Evolutionary conservation across 2,888 invertebrate genomes (phyloP).

Genomic region (Coelinius sp.): DNA sequence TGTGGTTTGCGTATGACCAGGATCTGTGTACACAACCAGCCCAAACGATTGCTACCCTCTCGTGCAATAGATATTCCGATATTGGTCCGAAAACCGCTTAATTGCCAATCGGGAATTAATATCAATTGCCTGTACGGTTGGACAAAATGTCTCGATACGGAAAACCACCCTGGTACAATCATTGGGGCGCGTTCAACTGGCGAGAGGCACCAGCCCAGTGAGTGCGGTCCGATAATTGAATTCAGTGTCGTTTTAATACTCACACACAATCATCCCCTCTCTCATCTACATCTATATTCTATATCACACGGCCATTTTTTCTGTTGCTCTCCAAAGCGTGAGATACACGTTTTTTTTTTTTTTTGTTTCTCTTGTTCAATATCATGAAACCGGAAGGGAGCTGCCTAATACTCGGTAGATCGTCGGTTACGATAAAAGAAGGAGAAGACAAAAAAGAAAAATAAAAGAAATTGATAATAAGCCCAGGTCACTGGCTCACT

Average conservation of each 20-base stretch:
- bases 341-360: background rate
- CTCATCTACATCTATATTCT: background rate
- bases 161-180: constrained; percentile 29
- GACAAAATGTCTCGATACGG: constrained; percentile 16
- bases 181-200: constrained; percentile 15
- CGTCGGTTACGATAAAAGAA: constrained; percentile 30
- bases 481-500: constrained; percentile 13
- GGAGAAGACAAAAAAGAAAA: constrained; percentile 7
- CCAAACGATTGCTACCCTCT: background rate
- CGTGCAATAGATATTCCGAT: constrained; percentile 1
- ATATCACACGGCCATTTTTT: background rate
- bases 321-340: constrained; percentile 24
- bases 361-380: background rate
- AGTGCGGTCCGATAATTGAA: constrained; percentile 19
- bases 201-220: background rate
- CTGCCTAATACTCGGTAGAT: constrained; percentile 30
- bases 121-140: constrained; percentile 39
- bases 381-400: constrained; percentile 27
- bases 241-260: constrained; percentile 24
- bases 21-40: background rate
- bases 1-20: background rate
- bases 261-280: background rate
- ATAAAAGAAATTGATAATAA: background rate
- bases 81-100: constrained; percentile 37
- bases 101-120: constrained; percentile 47